phyloP scores from a whole-genome alignment of 2,797 vertebrate species.

The Astyanax mexicanus region DNA sequence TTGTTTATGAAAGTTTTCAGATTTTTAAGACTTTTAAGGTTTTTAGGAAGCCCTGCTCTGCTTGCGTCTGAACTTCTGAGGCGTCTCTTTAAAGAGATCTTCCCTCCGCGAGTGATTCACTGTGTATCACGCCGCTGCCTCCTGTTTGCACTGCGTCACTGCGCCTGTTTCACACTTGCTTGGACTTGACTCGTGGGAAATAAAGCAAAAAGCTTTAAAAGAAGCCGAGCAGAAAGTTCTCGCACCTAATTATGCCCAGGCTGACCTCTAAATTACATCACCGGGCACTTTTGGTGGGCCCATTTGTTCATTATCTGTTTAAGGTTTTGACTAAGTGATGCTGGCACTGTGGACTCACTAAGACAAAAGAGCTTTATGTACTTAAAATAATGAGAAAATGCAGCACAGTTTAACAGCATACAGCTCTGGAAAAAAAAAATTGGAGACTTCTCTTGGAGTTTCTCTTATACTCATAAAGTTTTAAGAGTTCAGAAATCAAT shows the following conservation, averaged over 20 bases:
- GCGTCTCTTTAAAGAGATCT: background rate
- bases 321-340: background rate
- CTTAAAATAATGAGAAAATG: background rate
- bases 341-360: background rate
- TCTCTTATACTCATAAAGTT: too few species aligned
- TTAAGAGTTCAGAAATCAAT: too few species aligned
- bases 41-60: background rate
- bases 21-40: background rate
- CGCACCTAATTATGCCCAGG: background rate
- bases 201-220: slow-evolving; percentile 14
- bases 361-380: background rate
- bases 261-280: background rate
- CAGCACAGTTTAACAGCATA: background rate
- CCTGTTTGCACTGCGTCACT: background rate
- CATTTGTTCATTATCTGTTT: background rate
- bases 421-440: too few species aligned
- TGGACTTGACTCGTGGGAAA: slow-evolving; percentile 20
- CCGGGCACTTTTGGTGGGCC: background rate
- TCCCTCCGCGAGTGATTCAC: slow-evolving; percentile 15
- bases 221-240: background rate
- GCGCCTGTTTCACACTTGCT: background rate
- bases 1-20: slow-evolving; percentile 16
- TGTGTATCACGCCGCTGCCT: background rate
- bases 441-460: too few species aligned
- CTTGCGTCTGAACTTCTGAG: background rate